phyloP scores from a whole-genome alignment of 2,797 vertebrate species.

The Petrocephalus schoutedeni region DNA sequence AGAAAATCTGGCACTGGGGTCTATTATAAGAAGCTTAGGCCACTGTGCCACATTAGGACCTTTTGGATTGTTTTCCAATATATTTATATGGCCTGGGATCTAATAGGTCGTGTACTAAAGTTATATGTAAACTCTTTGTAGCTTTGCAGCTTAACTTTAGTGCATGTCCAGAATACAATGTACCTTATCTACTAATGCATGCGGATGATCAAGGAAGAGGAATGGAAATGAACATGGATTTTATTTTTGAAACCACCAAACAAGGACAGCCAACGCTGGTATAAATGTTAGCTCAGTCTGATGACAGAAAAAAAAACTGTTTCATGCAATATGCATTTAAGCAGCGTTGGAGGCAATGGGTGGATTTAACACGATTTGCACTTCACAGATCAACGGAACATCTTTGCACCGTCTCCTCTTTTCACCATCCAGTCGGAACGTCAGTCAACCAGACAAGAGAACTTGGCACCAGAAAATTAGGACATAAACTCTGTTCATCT shows the following conservation, averaged over 20 bases:
- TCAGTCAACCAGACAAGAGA: background rate
- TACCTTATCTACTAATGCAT: background rate
- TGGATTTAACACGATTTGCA: conserved; percentile 14
- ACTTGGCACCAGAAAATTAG: background rate
- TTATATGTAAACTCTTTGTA: background rate
- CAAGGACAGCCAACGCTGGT: background rate
- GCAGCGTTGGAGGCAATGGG: background rate
- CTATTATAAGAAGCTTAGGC: background rate
- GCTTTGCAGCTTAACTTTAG: background rate
- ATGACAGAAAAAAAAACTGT: background rate
- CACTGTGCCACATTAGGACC: background rate
- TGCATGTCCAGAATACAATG: background rate
- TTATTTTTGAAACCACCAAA: background rate
- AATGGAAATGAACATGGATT: background rate
- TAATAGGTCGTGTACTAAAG: background rate
- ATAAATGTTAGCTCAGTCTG: background rate
- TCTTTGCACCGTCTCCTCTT: background rate
- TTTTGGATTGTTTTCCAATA: background rate
- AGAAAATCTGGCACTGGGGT: background rate
- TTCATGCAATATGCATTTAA: conserved; percentile 19
- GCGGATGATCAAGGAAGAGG: background rate
- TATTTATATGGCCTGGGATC: background rate
- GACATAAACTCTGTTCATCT: conserved; percentile 6
- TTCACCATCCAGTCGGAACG: conserved; percentile 4
- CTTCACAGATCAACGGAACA: conserved; percentile 12